Base-by-base conservation (phyloP, 1,140 invertebrate genomes). In the Ceratina calcarata region DNA sequence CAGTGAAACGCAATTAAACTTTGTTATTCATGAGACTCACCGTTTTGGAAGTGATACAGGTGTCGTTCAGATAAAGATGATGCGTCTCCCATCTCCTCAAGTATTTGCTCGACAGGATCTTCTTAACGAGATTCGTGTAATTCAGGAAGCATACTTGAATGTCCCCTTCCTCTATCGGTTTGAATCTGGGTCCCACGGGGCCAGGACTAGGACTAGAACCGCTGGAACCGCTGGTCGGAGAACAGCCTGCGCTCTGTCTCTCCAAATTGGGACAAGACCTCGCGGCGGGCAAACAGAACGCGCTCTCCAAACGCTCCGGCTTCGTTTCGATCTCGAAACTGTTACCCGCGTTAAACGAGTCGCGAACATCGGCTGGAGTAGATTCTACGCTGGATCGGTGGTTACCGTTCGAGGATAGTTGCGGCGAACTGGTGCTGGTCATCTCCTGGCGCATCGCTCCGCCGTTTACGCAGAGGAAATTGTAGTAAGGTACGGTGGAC, bases 41-140 rank as follows among this genome's bases (percentile, higher is more conserved):
- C 94, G 96, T 96, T 93, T 95, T 95, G 0, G 96, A 97, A 64
- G 95, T 94, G 61, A 97, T 95, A 86, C 95, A 95, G 22, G 95
- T 93, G 84, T 96, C 95, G 83, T 95, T 94, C 67, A 97, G 92
- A 80, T 95, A 95, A 4, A 97, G 92, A 87, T 95, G 95, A 90
- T 97, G 96, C 57, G 94, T 96, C 91, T 97, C 97, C 96, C 96
- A 97, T 78, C 96, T 91, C 60, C 97, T 92, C 6, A 97, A 93
- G 88, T 97, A 97, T 90, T 96, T 96, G 53, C 96, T 96, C 68
- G 96, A 96, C 75, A 97, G 93, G 73, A 97, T 96, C 92, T 97
- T 97, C 90, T 95, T 96, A 72, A 97, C 95, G 58, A 97, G 95
- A 58, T 96, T 97, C 73, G 96, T 96, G 86, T 97, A 96, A 86